Conservation (phyloP, 1,140 invertebrate species). For the Cheumatopsyche charites region DNA sequence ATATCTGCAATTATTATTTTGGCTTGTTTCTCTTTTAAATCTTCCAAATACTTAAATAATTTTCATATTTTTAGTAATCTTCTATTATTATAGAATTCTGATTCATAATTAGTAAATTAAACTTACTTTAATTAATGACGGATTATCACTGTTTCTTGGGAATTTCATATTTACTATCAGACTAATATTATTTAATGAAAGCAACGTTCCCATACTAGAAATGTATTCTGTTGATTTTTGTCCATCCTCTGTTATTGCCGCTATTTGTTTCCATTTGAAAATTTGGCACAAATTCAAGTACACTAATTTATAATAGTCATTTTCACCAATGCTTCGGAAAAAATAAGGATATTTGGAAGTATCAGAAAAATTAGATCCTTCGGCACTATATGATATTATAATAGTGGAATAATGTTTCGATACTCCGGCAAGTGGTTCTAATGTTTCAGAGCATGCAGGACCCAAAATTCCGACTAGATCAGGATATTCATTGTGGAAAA, state of each 20-base stretch:
- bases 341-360: slow-evolving; percentile 79
- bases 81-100: no score
- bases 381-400: slow-evolving; percentile 82
- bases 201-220: slow-evolving; percentile 69
- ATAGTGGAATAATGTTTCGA: slow-evolving; percentile 78
- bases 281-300: slow-evolving; percentile 70
- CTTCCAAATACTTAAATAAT: slow-evolving; percentile 67
- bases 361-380: slow-evolving; percentile 74
- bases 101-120: not conserved
- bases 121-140: slow-evolving; percentile 52
- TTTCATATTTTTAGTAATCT: not conserved
- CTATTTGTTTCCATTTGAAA: slow-evolving; percentile 74
- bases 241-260: slow-evolving; percentile 77
- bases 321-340: slow-evolving; percentile 83
- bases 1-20: slow-evolving; percentile 84
- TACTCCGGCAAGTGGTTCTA: slow-evolving; percentile 82
- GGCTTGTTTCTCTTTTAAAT: slow-evolving; percentile 68
- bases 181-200: slow-evolving; percentile 67
- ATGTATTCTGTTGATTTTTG: slow-evolving; percentile 84
- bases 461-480: slow-evolving; percentile 76
- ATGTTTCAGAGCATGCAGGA: slow-evolving; percentile 85
- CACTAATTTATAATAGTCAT: slow-evolving; percentile 75
- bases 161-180: slow-evolving; percentile 77
- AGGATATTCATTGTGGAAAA: slow-evolving; percentile 60
- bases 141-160: slow-evolving; percentile 58